Conservation (phyloP, 2,113 vertebrate species). For the Cavia aperea region DNA sequence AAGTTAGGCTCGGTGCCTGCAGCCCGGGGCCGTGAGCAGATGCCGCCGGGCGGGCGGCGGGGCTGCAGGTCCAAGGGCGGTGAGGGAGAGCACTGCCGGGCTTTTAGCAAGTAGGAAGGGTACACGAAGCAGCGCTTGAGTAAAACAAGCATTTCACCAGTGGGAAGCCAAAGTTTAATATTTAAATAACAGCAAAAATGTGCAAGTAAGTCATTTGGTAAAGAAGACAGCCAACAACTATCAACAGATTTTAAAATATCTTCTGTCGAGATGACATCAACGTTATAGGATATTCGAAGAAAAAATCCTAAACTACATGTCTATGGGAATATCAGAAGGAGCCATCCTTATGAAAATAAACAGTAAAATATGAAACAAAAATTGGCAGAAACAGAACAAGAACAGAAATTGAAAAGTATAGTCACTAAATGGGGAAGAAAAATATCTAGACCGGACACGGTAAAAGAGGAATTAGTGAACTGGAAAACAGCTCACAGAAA, state of each 20-base stretch:
- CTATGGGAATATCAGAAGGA: background rate
- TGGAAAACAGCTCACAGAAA: background rate
- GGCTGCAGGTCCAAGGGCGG: background rate
- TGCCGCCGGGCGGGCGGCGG: background rate
- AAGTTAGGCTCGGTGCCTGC: background rate
- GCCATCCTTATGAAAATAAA: background rate
- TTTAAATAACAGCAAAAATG: background rate
- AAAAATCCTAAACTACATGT: background rate
- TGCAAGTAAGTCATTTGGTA: background rate
- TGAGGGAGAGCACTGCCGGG: background rate
- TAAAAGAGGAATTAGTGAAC: background rate
- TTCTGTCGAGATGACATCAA: background rate
- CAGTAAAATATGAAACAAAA: background rate
- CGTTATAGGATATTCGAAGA: background rate
- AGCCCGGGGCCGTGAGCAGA: background rate
- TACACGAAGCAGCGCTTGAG: background rate
- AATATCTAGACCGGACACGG: background rate
- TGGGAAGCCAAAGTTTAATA: background rate
- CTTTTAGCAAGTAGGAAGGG: background rate
- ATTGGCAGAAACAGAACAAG: background rate
- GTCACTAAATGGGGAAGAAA: background rate
- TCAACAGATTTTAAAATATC: background rate
- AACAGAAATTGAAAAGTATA: background rate
- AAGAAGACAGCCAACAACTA: background rate
- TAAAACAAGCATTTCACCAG: background rate